Conservation (phyloP, 2,797 vertebrate genomes). For the Mormyrops boulengeri region DNA sequence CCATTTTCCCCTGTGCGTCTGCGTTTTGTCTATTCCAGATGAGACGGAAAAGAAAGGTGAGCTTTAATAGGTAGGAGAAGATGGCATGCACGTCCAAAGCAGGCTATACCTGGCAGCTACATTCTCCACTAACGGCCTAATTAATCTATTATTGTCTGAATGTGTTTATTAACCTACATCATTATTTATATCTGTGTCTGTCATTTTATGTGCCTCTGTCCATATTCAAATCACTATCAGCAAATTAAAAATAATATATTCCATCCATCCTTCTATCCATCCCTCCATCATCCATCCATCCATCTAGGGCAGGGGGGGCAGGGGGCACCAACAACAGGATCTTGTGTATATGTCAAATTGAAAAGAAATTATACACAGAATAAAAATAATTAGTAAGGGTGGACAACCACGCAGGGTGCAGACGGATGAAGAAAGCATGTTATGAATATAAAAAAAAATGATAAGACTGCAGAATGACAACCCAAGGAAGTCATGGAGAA, state of each 20-base stretch:
- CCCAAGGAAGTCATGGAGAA: not conserved
- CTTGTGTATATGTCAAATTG: not conserved
- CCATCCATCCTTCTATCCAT: not conserved
- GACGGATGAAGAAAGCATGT: not conserved
- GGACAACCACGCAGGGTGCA: not conserved
- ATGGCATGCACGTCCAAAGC: not conserved
- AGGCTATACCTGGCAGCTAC: not conserved
- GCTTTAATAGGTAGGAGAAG: not conserved
- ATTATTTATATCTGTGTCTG: not conserved
- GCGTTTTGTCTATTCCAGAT: not conserved
- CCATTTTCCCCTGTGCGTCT: not conserved
- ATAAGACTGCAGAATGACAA: not conserved
- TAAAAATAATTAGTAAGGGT: not conserved
- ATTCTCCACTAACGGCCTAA: not conserved
- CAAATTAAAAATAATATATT: not conserved
- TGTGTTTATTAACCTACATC: slow-evolving; percentile 7
- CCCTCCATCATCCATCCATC: not conserved
- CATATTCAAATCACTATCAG: not conserved
- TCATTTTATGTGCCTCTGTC: not conserved
- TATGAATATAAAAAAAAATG: not conserved
- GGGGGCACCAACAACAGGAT: not conserved
- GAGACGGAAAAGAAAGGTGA: slow-evolving; percentile 11
- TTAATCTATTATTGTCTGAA: not conserved
- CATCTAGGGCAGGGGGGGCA: too few species aligned
- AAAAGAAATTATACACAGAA: not conserved